Percentiles rank a stretch among this genome's conserved stretches.
phyloP scores from a whole-genome alignment of 2,797 vertebrate species.

The Notoglanidium macrostoma region DNA sequence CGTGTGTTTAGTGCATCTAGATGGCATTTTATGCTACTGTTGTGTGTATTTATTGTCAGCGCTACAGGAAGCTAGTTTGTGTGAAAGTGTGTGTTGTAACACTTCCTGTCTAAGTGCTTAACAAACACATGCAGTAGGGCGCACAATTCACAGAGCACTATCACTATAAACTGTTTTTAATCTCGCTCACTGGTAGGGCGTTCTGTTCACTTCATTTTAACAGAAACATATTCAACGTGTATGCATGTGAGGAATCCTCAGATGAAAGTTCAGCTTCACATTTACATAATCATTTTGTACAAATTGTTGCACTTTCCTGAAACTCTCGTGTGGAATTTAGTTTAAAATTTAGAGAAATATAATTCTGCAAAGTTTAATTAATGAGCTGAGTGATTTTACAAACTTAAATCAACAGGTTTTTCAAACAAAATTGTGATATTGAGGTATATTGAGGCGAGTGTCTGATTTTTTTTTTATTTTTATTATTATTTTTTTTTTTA shows the following conservation, averaged over 20 bases:
- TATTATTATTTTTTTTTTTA: too few species aligned
- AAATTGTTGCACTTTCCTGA: not conserved
- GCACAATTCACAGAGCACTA: not conserved
- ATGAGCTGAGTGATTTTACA: not conserved
- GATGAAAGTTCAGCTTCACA: not conserved
- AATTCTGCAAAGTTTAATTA: not conserved
- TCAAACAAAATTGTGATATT: too few species aligned
- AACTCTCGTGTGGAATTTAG: not conserved
- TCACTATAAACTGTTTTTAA: not conserved
- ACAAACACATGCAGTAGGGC: not conserved
- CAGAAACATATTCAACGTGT: not conserved
- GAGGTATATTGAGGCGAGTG: too few species aligned
- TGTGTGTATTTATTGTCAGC: not conserved
- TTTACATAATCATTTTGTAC: too few species aligned
- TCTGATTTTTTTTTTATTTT: not conserved
- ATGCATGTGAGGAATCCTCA: too few species aligned
- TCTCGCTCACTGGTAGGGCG: not conserved
- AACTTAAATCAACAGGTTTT: too few species aligned
- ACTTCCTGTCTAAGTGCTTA: conserved; percentile 31
- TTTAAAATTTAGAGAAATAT: not conserved
- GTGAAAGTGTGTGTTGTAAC: not conserved
- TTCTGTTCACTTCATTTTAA: not conserved
- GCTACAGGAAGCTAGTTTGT: conserved; percentile 27
- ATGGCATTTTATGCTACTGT: not conserved
- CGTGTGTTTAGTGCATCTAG: not conserved